Evolutionary conservation across 53 echinoderm and acorn worm genomes (phyloP).

Genomic region (Hippasteria phrygiana): DNA sequence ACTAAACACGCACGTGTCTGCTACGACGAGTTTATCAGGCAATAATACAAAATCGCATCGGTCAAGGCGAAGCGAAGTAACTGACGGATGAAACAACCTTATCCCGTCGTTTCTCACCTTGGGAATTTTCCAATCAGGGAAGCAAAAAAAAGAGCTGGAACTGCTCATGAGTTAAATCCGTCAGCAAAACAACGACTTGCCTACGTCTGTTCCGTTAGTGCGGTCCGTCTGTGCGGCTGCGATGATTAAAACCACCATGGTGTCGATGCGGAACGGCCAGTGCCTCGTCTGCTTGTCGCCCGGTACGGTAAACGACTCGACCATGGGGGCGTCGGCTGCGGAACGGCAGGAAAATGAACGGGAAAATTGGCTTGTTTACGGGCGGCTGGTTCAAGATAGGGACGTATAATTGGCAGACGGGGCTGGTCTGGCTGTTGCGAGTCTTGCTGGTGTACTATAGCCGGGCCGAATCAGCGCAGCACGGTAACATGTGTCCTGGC

Average conservation of each 20-base stretch:
- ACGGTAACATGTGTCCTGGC: slow-evolving; percentile 26
- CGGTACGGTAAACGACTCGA: background rate
- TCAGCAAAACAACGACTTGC: slow-evolving; percentile 21
- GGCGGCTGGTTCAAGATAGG: background rate
- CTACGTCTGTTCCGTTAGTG: slow-evolving; percentile 10
- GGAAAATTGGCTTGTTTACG: slow-evolving; percentile 67
- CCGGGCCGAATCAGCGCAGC: background rate
- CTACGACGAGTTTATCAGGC: background rate
- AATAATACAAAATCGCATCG: background rate
- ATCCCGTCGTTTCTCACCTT: slow-evolving; percentile 5
- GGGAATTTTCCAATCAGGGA: slow-evolving; percentile 43
- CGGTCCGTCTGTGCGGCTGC: background rate
- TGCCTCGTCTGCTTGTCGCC: background rate
- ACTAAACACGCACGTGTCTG: background rate
- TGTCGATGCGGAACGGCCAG: background rate
- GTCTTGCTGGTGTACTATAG: background rate
- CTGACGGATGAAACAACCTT: background rate
- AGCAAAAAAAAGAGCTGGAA: background rate
- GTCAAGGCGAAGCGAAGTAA: slow-evolving; percentile 26
- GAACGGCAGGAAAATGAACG: slow-evolving; percentile 44
- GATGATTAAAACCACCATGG: slow-evolving; percentile 17
- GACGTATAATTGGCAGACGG: slow-evolving; percentile 48
- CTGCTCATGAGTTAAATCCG: slow-evolving; percentile 34
- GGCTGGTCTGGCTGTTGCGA: background rate
- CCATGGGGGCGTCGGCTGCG: slow-evolving; percentile 16